phyloP scores from a whole-genome alignment of 2,797 vertebrate genomes.

The Tadarida brasiliensis region DNA sequence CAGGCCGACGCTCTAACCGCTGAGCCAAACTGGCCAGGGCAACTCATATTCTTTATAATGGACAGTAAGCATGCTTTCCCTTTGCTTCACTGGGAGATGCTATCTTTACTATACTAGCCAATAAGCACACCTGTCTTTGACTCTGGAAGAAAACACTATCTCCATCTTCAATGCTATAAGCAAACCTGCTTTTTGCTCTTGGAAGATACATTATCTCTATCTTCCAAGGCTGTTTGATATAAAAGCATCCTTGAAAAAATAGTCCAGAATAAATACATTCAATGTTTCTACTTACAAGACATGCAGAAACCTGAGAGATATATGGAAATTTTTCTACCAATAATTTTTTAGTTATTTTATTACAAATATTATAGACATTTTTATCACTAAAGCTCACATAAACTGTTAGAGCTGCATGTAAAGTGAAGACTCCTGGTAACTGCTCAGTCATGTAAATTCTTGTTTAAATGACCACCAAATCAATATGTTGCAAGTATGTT shows the following conservation, averaged over 20 bases:
- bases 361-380: not conserved
- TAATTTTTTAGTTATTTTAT: not conserved
- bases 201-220: not conserved
- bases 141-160: not conserved
- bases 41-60: not conserved
- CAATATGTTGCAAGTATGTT: not conserved
- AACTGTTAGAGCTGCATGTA: not conserved
- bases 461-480: not conserved
- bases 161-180: not conserved
- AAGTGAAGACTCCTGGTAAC: not conserved
- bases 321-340: not conserved
- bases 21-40: too few species aligned
- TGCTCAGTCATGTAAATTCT: not conserved
- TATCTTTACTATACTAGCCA: not conserved
- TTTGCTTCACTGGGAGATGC: not conserved
- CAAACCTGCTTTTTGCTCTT: not conserved
- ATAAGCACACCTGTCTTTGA: not conserved
- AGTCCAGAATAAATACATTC: not conserved
- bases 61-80: not conserved
- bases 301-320: not conserved
- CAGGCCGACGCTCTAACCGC: too few species aligned
- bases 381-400: not conserved
- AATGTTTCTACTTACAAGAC: not conserved
- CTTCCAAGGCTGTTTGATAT: not conserved
- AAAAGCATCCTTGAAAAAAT: not conserved